These are phyloP conservation scores for Platycheirus rosarum DNA, from an alignment of 2,888 invertebrate genomes.

Conservation along the genomic window DNA sequence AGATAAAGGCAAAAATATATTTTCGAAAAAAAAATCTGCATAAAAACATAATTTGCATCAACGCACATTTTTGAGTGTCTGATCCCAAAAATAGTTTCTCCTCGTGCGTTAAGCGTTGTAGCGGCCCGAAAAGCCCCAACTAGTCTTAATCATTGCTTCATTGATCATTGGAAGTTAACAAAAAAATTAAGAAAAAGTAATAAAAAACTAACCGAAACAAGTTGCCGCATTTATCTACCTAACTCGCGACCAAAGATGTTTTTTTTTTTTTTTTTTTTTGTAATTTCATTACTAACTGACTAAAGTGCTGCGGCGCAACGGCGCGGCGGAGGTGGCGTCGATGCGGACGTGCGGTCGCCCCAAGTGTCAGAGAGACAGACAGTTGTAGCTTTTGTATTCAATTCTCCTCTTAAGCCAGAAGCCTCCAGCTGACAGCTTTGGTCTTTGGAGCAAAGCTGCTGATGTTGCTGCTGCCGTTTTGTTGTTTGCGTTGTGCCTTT, in stretches of 20 bases:
- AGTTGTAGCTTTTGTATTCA: conserved; percentile 32
- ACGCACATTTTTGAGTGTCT: neutral
- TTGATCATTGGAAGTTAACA: conserved; percentile 47
- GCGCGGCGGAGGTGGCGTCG: neutral
- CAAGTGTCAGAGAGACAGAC: conserved; percentile 21
- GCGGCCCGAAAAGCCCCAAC: neutral
- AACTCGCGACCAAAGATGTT: conserved; percentile 55
- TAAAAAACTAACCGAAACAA: conserved; percentile 54
- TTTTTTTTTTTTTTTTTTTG: no score
- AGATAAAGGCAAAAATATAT: conserved; percentile 4
- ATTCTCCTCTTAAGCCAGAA: conserved; percentile 54
- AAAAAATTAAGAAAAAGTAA: neutral
- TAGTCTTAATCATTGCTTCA: conserved; percentile 58
- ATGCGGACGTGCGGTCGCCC: conserved; percentile 12
- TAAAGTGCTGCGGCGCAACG: neutral
- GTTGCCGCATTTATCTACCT: conserved; percentile 61
- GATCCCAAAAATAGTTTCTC: conserved; percentile 5
- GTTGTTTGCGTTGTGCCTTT: conserved; percentile 16
- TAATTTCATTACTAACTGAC: conserved; percentile 45
- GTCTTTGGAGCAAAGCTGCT: conserved; percentile 54
- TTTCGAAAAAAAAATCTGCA: neutral
- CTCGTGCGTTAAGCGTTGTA: neutral
- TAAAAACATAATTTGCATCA: conserved; percentile 29
- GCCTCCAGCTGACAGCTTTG: conserved; percentile 7
- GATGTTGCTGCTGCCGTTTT: neutral